phyloP scores from a whole-genome alignment of 2,113 vertebrate genomes.

The Cynopterus brachyotis region DNA sequence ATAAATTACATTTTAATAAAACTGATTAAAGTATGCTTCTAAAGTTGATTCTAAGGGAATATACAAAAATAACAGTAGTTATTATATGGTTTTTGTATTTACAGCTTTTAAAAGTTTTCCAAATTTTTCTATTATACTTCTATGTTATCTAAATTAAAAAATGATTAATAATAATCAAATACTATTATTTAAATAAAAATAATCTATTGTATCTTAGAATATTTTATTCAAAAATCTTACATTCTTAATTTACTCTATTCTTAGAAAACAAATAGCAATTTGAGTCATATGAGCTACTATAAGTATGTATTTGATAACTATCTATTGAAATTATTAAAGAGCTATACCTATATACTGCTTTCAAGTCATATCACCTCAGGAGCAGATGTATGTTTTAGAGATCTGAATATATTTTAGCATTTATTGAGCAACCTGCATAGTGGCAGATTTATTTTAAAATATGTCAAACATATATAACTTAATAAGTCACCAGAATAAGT shows the following conservation, averaged over 20 bases:
- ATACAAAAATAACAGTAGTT: neutral
- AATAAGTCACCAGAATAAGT: neutral
- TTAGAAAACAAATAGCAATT: neutral
- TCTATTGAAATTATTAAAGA: neutral
- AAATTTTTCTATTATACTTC: neutral
- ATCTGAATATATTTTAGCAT: neutral
- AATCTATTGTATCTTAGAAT: neutral
- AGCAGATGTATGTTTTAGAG: neutral
- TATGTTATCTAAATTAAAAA: neutral
- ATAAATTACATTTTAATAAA: neutral
- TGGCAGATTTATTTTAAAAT: slow-evolving; percentile 6
- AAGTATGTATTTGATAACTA: neutral
- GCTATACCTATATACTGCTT: neutral
- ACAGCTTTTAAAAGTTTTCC: neutral
- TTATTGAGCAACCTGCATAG: neutral
- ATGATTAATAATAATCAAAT: neutral
- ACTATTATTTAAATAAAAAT: neutral
- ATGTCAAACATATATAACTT: neutral
- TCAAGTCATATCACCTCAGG: neutral
- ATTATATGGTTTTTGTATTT: neutral
- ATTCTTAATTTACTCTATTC: neutral
- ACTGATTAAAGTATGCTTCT: neutral
- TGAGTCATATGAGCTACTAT: neutral
- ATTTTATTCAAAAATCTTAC: neutral
- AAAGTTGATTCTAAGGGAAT: neutral